phyloP scores from a whole-genome alignment of 2,888 invertebrate genomes.

The Drosophila heteroneura region DNA sequence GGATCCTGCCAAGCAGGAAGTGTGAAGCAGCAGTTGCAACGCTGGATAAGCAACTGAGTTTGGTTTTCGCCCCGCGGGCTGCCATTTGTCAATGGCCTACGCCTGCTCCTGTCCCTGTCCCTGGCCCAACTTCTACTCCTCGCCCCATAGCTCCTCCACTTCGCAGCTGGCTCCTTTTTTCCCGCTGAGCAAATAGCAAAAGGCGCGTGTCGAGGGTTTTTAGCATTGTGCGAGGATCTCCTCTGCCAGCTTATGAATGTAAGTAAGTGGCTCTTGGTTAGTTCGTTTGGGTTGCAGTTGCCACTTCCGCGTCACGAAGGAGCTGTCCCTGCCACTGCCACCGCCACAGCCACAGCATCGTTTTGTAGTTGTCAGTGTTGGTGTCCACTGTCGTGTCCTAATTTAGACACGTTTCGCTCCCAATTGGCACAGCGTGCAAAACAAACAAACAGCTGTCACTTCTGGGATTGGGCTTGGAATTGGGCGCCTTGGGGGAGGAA shows the following conservation, averaged over 20 bases:
- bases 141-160: not conserved
- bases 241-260: conserved; percentile 70
- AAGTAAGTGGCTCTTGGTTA: conserved; percentile 81
- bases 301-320: conserved; percentile 53
- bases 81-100: conserved; percentile 61
- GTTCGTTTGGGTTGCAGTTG: conserved; percentile 65
- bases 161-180: conserved; percentile 51
- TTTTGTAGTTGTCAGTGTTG: conserved; percentile 50
- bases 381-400: conserved; percentile 65
- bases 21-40: conserved; percentile 65
- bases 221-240: conserved; percentile 14
- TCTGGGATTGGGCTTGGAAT: not conserved
- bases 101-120: too few species aligned
- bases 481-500: not conserved
- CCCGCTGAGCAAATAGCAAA: conserved; percentile 77
- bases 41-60: conserved; percentile 54
- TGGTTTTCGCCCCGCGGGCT: conserved; percentile 61
- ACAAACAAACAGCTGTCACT: conserved; percentile 58
- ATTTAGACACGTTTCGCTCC: conserved; percentile 74
- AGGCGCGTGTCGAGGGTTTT: conserved; percentile 71
- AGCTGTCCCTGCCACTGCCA: conserved; percentile 3
- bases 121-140: too few species aligned
- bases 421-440: conserved; percentile 64
- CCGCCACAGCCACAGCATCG: conserved; percentile 1
- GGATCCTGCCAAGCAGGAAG: conserved; percentile 71